Percentiles rank a stretch among this genome's conserved stretches.
These are phyloP conservation scores for Eucera pruinosa DNA, from an alignment of 2,888 invertebrate species.

Conservation along the genomic window DNA sequence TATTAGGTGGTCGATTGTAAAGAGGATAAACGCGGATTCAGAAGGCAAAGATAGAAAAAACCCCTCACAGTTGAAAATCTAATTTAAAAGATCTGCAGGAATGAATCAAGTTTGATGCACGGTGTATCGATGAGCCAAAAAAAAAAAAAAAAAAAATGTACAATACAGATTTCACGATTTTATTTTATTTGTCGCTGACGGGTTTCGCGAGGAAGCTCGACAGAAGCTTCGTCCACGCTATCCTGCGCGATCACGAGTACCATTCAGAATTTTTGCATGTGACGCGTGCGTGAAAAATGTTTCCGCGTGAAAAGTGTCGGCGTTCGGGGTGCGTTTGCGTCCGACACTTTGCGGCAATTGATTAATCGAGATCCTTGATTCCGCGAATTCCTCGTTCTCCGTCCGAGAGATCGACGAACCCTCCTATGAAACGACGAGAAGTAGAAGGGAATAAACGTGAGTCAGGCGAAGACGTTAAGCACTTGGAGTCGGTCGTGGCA, in stretches of 20 bases:
- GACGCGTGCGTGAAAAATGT: conserved; percentile 45
- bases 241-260: conserved; percentile 41
- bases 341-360: conserved; percentile 24
- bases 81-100: too few relatives aligned
- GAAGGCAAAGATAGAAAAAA: too few relatives aligned
- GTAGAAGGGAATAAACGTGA: not conserved
- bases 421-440: not conserved
- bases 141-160: conserved; percentile 17
- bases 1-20: too few relatives aligned
- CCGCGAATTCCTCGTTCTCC: not conserved
- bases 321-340: conserved; percentile 2
- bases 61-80: too few relatives aligned
- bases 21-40: too few relatives aligned
- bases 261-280: conserved; percentile 43
- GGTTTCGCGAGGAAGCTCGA: conserved; percentile 46
- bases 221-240: conserved; percentile 38
- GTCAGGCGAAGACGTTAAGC: not conserved
- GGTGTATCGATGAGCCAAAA: too few relatives aligned
- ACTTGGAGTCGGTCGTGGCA: conserved; percentile 23
- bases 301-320: conserved; percentile 33
- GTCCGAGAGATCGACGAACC: not conserved
- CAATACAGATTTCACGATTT: conserved; percentile 29
- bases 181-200: conserved; percentile 62
- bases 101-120: too few relatives aligned
- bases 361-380: conserved; percentile 34